Evolutionary conservation across 2,888 invertebrate genomes (phyloP), one percentile per base, ranked within the genome.

Genomic region (Athalia rosae): DNA sequence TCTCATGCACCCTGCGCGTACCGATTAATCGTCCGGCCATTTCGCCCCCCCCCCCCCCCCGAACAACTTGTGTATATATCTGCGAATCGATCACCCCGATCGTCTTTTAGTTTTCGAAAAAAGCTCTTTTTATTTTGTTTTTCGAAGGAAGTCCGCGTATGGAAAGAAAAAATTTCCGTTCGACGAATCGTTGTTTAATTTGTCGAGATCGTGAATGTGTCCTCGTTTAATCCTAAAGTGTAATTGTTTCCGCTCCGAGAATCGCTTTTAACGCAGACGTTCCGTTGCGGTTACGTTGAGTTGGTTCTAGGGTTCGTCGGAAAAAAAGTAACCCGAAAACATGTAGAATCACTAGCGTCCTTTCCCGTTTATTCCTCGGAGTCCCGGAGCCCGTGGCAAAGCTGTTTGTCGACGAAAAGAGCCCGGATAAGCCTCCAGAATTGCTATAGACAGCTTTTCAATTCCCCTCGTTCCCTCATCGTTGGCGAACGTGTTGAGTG

Each of bases 401-500:
- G 15, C 41, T 15, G 48, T 48, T 74, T 62, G 74, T 48, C 61
- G 80, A 28, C 28, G 28, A 74, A 69, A 80, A 79, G 80, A 83
- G 78, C 81, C 79, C 78, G 84, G 87, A 88, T 88, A 88, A 88
- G 87, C 88, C 84, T 82, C 85, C 83, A 83, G 88, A 87, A 88
- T 88, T 88, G 88, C 87, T 87, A 71, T 71, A 85, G 87, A 86
- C 87, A 85, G 88, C 86, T 86, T 88, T 88, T 89, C 88, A 88
- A 88, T 89, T 88, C 88, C 87, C 88, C 88, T 87, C 84, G 87
- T 87, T 86, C 88, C 88, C 88, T 87, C 88, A 88, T 87, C 84
- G 87, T 87, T 86, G 85, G 87, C 86, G 86, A 88, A 87, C 86
- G 86, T 86, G 87, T 87, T 85, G 87, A 87, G 85, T 85, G 28